phyloP scores from a whole-genome alignment of 2,888 invertebrate species.

The Mesorhabditis sp. region DNA sequence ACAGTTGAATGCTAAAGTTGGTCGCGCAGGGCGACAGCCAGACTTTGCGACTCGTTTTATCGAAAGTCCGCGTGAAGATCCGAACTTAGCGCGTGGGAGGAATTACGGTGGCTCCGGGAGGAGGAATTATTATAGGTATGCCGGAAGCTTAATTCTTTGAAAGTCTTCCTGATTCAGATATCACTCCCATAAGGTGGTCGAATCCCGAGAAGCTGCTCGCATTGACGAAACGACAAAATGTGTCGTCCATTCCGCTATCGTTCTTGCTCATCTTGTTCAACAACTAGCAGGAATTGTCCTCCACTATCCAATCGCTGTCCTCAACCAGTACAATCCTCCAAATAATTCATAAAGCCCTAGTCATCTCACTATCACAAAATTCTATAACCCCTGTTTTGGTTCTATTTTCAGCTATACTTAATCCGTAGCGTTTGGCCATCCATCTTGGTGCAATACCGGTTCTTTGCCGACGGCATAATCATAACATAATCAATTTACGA shows the following conservation, averaged over 20 bases:
- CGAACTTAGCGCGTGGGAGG: slow-evolving; percentile 9
- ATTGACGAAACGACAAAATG: slow-evolving; percentile 50
- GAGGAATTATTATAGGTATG: slow-evolving; percentile 3
- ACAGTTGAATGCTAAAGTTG: slow-evolving; percentile 21
- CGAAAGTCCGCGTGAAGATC: slow-evolving; percentile 3
- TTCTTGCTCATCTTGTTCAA: slow-evolving; percentile 90
- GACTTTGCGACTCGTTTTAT: slow-evolving; percentile 12
- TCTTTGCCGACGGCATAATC: too few species aligned
- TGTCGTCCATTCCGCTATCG: slow-evolving; percentile 70
- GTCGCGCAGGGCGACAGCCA: slow-evolving; percentile 13
- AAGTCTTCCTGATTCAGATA: slow-evolving; percentile 16
- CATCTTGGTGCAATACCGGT: too few species aligned
- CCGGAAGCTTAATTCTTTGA: background rate
- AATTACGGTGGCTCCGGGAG: slow-evolving; percentile 11
- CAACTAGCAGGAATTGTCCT: slow-evolving; percentile 89
- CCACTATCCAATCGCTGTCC: slow-evolving; percentile 72
- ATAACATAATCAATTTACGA: too few species aligned
- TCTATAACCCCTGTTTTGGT: too few species aligned
- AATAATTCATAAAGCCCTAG: too few species aligned
- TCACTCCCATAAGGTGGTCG: slow-evolving; percentile 26
- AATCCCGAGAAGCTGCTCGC: slow-evolving; percentile 20
- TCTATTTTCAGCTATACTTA: too few species aligned
- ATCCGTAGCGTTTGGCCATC: too few species aligned
- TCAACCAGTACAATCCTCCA: slow-evolving; percentile 9
- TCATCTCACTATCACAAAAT: too few species aligned